Evolutionary conservation across 1,140 invertebrate genomes (phyloP), one percentile per base, ranked within the genome.

Genomic region (Oppia nitens): DNA sequence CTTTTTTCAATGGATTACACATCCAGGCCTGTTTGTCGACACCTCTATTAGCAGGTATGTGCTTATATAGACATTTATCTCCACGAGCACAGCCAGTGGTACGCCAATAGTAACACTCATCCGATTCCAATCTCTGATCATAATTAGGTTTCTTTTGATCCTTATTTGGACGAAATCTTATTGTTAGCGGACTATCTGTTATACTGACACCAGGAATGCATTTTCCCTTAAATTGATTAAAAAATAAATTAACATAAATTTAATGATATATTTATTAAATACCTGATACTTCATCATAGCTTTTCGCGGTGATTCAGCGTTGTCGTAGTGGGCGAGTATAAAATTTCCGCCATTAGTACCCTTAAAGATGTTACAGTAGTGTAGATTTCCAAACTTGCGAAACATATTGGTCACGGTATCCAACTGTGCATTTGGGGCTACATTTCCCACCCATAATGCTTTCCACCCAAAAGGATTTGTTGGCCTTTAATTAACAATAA

Each of bases 21-120:
- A 54, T 54, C 53, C 53, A 54, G 21, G 27, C 27, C 27, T 54
- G 53, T 23, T 25, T 25, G 26, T 54, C 53, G 12, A 54, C 27
- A n/a, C 53, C 53, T n/a, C 24, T 23, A 27, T 54, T 54, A 6
- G 27, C 27, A n/a, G 11, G 11, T 24, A 54, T 54, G 27, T 54
- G 53, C 24, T 54, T 54, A 9, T 54, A 25, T 3, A 27, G 53
- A 28, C 53, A 54, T n/a, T 27, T 54, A n/a, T 54, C 27, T 21
- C 53, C 53, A 4, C 27, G 21, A 3, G 21, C 17, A 27, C 53
- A 54, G 6, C 21, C 53, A 3, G 53, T 54, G 11, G 53, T 54
- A 11, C 53, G 12, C 53, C 53, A 54, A n/a, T n/a, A 23, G 27
- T 54, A 54, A 20, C 53, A 54, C 20, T 54, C 53, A 25, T 27